A percentile compares a stretch with the other conserved stretches of the same genome.
Conservation (phyloP, 2,797 vertebrate genomes). For the Catamblyrhynchus diadema region DNA sequence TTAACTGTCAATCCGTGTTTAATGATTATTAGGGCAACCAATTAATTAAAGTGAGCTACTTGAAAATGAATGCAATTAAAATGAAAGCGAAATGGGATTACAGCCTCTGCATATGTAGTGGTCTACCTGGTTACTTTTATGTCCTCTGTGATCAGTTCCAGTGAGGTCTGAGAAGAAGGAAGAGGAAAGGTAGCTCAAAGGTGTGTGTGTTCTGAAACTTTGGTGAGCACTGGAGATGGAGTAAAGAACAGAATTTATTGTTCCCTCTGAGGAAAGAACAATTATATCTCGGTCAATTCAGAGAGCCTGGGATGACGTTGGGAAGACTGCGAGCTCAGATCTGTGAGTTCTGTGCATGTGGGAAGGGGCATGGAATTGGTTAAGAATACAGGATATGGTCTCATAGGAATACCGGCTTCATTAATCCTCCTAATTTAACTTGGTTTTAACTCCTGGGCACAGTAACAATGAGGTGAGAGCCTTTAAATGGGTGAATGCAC, state of each 20-base stretch:
- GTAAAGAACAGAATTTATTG: not conserved
- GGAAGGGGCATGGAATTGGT: not conserved
- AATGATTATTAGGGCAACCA: slow-evolving; percentile 6
- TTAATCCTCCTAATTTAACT: slow-evolving; percentile 39
- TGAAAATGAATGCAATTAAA: slow-evolving; percentile 32
- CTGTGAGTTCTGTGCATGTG: not conserved
- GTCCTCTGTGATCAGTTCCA: not conserved
- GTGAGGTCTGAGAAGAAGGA: not conserved
- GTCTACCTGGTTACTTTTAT: not conserved
- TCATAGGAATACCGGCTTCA: not conserved
- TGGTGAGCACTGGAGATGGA: not conserved
- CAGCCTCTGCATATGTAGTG: not conserved
- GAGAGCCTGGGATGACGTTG: accelerated
- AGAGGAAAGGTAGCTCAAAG: not conserved
- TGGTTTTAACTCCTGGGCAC: not conserved
- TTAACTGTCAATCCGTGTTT: not conserved
- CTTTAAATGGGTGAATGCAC: not conserved
- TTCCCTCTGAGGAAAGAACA: not conserved
- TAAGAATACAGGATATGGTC: not conserved
- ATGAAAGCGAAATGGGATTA: not conserved
- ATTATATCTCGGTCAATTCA: not conserved
- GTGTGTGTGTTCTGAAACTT: not conserved
- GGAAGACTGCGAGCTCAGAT: not conserved
- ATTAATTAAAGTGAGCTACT: slow-evolving; percentile 15
- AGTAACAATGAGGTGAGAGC: not conserved